Base-by-base conservation (phyloP, 2,797 vertebrate genomes). In the Myotis daubentonii region DNA sequence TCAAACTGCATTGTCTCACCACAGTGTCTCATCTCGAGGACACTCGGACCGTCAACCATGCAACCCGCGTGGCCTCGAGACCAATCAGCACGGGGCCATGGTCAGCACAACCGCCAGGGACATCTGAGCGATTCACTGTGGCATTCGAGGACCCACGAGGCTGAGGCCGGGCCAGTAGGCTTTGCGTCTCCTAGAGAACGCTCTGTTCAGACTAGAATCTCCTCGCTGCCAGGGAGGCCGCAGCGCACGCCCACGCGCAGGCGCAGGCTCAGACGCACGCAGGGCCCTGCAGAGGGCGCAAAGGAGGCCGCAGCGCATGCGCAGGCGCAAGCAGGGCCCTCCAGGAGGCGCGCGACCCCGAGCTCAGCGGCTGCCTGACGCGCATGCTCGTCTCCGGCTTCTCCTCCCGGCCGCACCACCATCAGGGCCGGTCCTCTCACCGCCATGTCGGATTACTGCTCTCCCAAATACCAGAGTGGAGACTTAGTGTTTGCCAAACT, bases 401-500 rank as follows among this genome's bases (percentile, higher is more conserved):
- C 81, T 83, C n/a, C 60, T 51, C 10, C 53, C 38, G 22, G 49
- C 66, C 30, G 20, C 76, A 28, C 44, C 30, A 51, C 72, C 2
- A 20, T 51, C 44, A 10, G 74, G 65, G 82, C 66, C 62, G 60
- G 80, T 17, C 30, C 9, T 15, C 76, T 7, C 76, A 49, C 8
- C 82, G 76, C 81, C 95, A 99, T 99, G 99, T 99, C 99, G 96
- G 98, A 98, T 93, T 98, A 97, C 97, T 98, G 98, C 98, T 96
- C 98, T 97, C 98, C 98, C 97, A 98, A 97, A 97, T 99, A 99
- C 98, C 98, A 99, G 97, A 98, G 98, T 47, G 99, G 99, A 76
- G 99, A 99, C 97, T 98, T 99, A 78, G 99, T 99, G 53, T 99
- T 99, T 89, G 99, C 99, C 94, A 99, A 99, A 98, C 98, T 99